Conservation (phyloP, 1,140 invertebrate genomes). For the Drosophila truncata region DNA sequence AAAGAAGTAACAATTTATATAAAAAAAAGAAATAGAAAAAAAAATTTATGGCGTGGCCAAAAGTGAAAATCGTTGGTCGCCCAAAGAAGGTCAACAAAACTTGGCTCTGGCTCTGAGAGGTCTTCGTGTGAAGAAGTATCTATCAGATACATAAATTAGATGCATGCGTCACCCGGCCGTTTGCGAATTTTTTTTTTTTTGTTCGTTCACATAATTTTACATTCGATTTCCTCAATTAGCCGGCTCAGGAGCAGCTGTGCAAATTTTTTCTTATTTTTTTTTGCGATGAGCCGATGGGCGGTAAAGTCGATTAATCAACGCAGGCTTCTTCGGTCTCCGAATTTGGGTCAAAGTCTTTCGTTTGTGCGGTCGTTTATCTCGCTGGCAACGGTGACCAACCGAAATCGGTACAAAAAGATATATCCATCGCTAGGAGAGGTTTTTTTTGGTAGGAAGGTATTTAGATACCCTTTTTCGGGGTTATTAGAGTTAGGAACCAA, state of each 20-base stretch:
- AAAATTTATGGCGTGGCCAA: slow-evolving; percentile 53
- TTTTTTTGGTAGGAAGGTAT: neutral
- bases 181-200: slow-evolving; percentile 35
- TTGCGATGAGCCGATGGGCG: slow-evolving; percentile 55
- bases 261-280: slow-evolving; percentile 20
- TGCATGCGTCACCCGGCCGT: slow-evolving; percentile 53
- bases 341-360: slow-evolving; percentile 68
- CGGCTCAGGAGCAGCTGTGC: slow-evolving; percentile 51
- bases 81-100: slow-evolving; percentile 38
- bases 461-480: neutral
- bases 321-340: slow-evolving; percentile 41
- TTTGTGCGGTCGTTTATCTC: slow-evolving; percentile 55
- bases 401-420: slow-evolving; percentile 35
- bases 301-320: slow-evolving; percentile 72
- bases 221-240: slow-evolving; percentile 80
- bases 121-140: slow-evolving; percentile 48
- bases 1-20: no score
- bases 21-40: neutral
- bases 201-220: slow-evolving; percentile 72
- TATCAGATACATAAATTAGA: slow-evolving; percentile 66
- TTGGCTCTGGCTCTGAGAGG: neutral
- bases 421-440: slow-evolving; percentile 17
- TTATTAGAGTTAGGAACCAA: neutral
- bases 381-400: slow-evolving; percentile 21
- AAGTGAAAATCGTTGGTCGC: slow-evolving; percentile 50